Evolutionary conservation across 1,140 invertebrate species (phyloP).

Genomic region (Sitobion miscanthi): DNA sequence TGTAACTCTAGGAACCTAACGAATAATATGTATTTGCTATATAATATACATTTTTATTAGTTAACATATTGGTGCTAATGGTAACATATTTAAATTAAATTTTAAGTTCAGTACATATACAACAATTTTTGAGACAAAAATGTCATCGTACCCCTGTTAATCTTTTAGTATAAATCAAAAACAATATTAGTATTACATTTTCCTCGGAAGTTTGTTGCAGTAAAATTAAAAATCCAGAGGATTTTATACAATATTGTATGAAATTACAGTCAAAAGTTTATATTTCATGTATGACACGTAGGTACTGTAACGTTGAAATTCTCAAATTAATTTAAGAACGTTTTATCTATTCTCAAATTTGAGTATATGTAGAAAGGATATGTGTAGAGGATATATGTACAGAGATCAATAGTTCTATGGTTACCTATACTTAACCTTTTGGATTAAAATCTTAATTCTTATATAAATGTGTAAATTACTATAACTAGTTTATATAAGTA

Average conservation of each 20-base stretch:
- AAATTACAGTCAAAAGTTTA: not conserved
- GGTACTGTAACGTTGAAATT: not conserved
- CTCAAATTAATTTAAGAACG: not conserved
- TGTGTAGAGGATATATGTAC: too few species aligned
- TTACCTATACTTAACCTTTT: not conserved
- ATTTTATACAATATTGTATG: not conserved
- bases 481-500: too few species aligned
- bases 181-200: too few species aligned
- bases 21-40: not conserved
- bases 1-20: not conserved
- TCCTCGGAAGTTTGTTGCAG: not conserved
- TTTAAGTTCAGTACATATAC: not conserved
- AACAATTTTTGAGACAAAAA: not conserved
- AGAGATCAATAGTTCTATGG: not conserved
- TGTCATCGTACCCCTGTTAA: not conserved
- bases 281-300: not conserved
- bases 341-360: not conserved
- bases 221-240: not conserved
- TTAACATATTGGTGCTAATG: too few species aligned
- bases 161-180: too few species aligned
- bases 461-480: too few species aligned
- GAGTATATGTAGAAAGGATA: not conserved
- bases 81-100: not conserved
- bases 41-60: not conserved
- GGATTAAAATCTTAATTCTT: not conserved